phyloP scores from a whole-genome alignment of 1,140 invertebrate species.

The Goniozus legneri region DNA sequence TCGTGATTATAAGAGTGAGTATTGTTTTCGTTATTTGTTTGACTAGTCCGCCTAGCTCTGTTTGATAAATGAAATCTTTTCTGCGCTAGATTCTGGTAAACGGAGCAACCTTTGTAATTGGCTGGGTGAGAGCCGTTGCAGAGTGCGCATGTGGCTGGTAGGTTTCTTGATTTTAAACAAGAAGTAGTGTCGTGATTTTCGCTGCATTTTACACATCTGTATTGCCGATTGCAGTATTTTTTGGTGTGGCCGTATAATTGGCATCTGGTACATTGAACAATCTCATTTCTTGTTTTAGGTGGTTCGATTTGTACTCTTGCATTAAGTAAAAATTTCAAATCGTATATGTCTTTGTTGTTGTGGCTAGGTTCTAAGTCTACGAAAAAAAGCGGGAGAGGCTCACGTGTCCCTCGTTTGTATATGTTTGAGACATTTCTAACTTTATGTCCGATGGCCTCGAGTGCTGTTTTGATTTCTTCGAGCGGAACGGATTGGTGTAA shows the following conservation, averaged over 20 bases:
- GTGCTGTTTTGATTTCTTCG: constrained; percentile 26
- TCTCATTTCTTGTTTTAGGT: constrained; percentile 25
- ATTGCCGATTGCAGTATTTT: constrained; percentile 4
- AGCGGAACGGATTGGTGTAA: constrained; percentile 30
- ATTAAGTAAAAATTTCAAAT: constrained; percentile 27
- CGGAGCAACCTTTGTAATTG: constrained; percentile 15
- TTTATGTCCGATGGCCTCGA: constrained; percentile 24
- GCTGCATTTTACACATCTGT: constrained; percentile 14
- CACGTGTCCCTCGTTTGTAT: constrained; percentile 21
- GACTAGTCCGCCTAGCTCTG: too few species aligned
- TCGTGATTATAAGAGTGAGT: too few species aligned
- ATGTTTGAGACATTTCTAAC: constrained; percentile 27
- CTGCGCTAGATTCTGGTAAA: too few species aligned
- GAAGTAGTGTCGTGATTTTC: constrained; percentile 1
- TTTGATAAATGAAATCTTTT: too few species aligned
- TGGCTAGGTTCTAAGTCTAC: constrained; percentile 32
- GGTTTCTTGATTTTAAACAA: constrained; percentile 1
- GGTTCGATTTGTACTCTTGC: constrained; percentile 31
- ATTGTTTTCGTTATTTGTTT: too few species aligned
- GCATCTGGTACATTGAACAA: constrained; percentile 12
- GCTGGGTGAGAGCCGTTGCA: constrained; percentile 12
- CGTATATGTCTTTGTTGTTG: constrained; percentile 41
- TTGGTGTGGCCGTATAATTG: constrained; percentile 15
- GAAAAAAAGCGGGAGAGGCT: constrained; percentile 34
- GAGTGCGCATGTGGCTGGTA: constrained; percentile 8